Percentiles rank a stretch among this genome's conserved stretches.
phyloP scores from a whole-genome alignment of 35 echinoderm and acorn worm genomes.

The Ptychodera flava region DNA sequence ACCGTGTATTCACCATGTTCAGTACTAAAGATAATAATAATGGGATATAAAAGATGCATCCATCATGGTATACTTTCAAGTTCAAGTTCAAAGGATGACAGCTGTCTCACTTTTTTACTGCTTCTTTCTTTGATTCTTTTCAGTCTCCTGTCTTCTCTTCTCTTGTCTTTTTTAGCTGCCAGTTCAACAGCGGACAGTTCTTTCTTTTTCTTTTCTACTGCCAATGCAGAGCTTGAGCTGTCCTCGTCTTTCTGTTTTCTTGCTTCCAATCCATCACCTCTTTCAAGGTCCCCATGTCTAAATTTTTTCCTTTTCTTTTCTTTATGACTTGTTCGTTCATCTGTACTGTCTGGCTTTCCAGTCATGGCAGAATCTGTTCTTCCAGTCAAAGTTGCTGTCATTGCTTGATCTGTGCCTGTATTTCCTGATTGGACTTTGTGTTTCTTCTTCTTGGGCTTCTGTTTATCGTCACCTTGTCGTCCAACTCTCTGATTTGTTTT shows the following conservation, averaged over 20 bases:
- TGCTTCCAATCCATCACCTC: neutral
- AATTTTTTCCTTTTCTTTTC: neutral
- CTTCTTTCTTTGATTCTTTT: constrained; percentile 56
- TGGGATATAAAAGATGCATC: too few relatives aligned
- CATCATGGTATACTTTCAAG: too few relatives aligned
- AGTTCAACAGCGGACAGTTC: neutral
- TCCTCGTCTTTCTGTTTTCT: neutral
- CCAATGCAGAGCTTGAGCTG: neutral
- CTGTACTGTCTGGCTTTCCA: neutral
- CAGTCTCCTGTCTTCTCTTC: constrained; percentile 55
- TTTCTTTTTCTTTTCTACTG: neutral
- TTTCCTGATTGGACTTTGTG: neutral
- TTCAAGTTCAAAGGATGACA: too few relatives aligned
- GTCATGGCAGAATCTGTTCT: neutral
- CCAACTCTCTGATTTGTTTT: neutral
- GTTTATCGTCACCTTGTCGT: neutral
- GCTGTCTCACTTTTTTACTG: constrained; percentile 65
- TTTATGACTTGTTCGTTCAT: neutral
- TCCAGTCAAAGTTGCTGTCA: neutral
- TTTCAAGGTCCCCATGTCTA: neutral
- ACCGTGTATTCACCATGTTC: too few relatives aligned
- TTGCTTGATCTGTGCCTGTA: neutral
- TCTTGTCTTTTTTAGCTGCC: constrained; percentile 40
- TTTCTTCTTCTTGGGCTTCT: neutral
- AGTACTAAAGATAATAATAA: too few relatives aligned